Evolutionary conservation across 2,888 invertebrate species (phyloP).

Genomic region (Stramonita haemastoma): DNA sequence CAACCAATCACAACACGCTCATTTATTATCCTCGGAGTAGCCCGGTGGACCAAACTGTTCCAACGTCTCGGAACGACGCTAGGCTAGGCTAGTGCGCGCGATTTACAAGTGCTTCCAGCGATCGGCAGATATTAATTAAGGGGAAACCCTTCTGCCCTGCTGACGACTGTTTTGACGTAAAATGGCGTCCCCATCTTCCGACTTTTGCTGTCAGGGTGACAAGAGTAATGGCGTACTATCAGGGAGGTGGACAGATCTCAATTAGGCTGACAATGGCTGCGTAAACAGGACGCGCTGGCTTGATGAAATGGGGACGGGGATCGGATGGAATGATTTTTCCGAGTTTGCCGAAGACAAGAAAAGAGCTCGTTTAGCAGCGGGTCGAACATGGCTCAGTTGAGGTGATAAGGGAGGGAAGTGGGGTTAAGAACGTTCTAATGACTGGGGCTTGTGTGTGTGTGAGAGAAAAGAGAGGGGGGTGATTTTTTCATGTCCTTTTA

Average conservation of each 20-base stretch:
- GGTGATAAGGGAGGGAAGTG: not conserved
- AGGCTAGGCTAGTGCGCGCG: not conserved
- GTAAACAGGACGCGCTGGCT: too few species aligned
- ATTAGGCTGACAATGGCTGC: too few species aligned
- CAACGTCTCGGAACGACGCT: slow-evolving; percentile 27
- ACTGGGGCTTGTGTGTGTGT: not conserved
- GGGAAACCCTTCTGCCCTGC: not conserved
- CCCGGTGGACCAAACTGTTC: not conserved
- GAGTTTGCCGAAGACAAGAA: not conserved
- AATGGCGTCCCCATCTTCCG: too few species aligned
- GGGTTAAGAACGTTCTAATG: not conserved
- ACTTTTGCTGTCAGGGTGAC: not conserved
- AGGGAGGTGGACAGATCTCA: not conserved
- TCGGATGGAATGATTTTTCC: not conserved
- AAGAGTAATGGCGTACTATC: slow-evolving; percentile 4
- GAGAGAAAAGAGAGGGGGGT: too few species aligned
- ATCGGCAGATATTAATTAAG: slow-evolving; percentile 26
- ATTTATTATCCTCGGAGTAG: slow-evolving; percentile 1
- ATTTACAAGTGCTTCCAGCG: slow-evolving; percentile 37
- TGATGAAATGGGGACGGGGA: not conserved
- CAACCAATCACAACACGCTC: not conserved
- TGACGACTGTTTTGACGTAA: too few species aligned
- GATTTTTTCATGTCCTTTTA: too few species aligned
- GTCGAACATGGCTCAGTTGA: too few species aligned
- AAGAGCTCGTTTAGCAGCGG: not conserved